Base-by-base conservation (phyloP, 2,797 vertebrate species). In the Gambusia yucatana region DNA sequence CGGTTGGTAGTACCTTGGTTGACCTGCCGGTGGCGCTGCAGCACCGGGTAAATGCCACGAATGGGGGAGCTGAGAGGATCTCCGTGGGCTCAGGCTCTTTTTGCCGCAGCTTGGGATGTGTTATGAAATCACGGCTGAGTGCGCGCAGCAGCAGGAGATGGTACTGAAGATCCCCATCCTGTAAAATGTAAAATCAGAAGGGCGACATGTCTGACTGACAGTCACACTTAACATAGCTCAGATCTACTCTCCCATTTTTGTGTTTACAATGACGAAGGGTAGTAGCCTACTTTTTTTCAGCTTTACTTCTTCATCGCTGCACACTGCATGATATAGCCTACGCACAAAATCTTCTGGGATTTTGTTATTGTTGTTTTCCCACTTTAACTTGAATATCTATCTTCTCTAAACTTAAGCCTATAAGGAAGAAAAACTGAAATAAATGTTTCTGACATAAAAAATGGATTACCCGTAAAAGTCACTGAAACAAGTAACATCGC, bases 1-100 rank as follows among this genome's bases (percentile, higher is more conserved):
- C 69, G 13, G 55, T 67, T 77, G 67, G 14, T 44, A 16, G 57
- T 55, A 25, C 77, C 0, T 0, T 65, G 28, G 17, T 1, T 25
- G 20, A 50, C 90, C 94, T 86, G 63, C 76, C 6, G 86, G 87
- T 84, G 94, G 86, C 89, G 91, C 92, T 84, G 72, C 72, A 89
- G 83, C 76, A 77, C 84, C 80, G 47, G 77, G n/a, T 20, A 85
- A 73, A 61, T 25, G 0, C 72, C 69, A 43, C 0, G 28, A 20
- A 55, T 39, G 11, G 65, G 17, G 9, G 39, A 20, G 36, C 65
- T 28, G 67, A n/a, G 44, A 30, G 25, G 5, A 30, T 52, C 67
- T 67, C 11, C 1, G 8, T 67, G 20, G 10, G 16, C n/a, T 72
- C 44, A 61, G 82, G 55, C 52, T 59, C 14, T 50, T 87, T 50